Conservation (phyloP, 2,113 vertebrate species). For the Paramormyrops kingsleyae region DNA sequence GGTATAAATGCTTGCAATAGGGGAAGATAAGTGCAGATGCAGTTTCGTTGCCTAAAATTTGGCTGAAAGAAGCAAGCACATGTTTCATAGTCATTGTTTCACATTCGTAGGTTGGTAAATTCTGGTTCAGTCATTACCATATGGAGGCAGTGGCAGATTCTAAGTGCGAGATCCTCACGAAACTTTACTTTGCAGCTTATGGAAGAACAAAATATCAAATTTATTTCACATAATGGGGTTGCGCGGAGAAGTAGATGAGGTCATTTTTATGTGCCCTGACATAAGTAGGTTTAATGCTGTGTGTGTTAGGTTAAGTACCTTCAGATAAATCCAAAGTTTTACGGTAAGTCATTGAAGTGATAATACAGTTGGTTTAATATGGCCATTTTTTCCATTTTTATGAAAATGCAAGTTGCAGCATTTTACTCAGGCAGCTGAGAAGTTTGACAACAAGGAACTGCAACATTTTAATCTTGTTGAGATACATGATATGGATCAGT, state of each 20-base stretch:
- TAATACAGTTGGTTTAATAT: not conserved
- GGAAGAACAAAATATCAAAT: not conserved
- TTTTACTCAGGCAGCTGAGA: not conserved
- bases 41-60: not conserved
- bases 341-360: not conserved
- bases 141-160: not conserved
- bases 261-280: not conserved
- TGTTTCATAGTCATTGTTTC: not conserved
- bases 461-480: not conserved
- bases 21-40: not conserved
- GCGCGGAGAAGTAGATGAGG: not conserved
- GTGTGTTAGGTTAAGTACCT: not conserved
- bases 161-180: not conserved
- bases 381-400: not conserved
- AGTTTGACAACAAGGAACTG: not conserved
- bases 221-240: not conserved
- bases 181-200: not conserved
- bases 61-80: not conserved
- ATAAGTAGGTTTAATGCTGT: not conserved
- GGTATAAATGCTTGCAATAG: not conserved
- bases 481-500: not conserved
- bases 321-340: not conserved
- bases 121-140: not conserved
- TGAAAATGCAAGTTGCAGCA: not conserved
- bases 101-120: not conserved